Evolutionary conservation across 2,797 vertebrate genomes (phyloP).

Genomic region (Arctocebus calabarensis): DNA sequence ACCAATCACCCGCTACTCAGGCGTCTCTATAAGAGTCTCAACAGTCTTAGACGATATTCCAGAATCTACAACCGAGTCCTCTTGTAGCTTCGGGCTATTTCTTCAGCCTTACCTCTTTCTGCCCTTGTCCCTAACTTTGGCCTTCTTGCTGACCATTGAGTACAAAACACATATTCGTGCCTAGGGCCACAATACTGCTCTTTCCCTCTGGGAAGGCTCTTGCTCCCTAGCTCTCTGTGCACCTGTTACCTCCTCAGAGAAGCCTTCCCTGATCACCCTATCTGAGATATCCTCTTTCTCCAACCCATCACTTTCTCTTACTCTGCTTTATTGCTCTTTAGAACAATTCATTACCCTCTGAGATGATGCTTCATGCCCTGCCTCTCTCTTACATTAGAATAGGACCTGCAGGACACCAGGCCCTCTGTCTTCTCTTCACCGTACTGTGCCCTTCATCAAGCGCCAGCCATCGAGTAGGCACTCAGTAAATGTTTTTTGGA

Average conservation of each 20-base stretch:
- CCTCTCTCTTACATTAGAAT: background rate
- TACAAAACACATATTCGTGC: background rate
- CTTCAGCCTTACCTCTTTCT: background rate
- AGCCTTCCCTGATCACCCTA: background rate
- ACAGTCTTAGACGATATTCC: background rate
- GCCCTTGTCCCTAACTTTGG: background rate
- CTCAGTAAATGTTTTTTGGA: background rate
- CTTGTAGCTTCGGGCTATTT: background rate
- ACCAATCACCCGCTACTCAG: background rate
- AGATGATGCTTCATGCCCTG: background rate
- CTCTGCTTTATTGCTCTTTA: background rate
- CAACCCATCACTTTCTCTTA: background rate
- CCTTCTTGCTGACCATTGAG: background rate
- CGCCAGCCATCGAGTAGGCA: background rate
- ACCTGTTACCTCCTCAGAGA: background rate
- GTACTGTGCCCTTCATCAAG: background rate
- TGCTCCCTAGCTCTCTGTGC: background rate
- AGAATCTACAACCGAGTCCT: background rate
- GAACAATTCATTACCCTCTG: background rate
- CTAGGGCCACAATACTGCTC: background rate
- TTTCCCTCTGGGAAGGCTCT: background rate
- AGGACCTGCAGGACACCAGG: background rate
- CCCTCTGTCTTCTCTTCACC: background rate
- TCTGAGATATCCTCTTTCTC: background rate
- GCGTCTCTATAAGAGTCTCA: background rate